Evolutionary conservation across 2,113 vertebrate genomes (phyloP).

Genomic region (Gulo gulo): DNA sequence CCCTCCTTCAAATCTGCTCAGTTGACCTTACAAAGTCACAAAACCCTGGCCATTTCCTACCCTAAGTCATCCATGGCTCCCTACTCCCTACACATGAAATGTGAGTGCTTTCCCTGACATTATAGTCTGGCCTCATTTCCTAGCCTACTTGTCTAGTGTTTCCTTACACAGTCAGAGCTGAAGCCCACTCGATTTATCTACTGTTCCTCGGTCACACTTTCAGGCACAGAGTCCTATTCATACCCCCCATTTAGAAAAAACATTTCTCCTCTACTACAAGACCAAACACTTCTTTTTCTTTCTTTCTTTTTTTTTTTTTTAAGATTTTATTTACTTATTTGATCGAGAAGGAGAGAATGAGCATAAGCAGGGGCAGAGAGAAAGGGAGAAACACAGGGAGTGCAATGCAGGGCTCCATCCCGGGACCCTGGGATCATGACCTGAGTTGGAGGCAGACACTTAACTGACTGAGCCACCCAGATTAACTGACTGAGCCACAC

Average conservation of each 20-base stretch:
- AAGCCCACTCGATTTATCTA: not conserved
- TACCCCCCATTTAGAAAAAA: not conserved
- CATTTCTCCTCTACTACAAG: not conserved
- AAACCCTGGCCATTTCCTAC: too few relatives aligned
- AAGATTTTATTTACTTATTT: too few relatives aligned
- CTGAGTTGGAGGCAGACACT: too few relatives aligned
- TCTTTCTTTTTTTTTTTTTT: too few relatives aligned
- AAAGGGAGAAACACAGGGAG: too few relatives aligned
- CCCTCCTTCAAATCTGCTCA: not conserved
- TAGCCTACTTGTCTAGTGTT: not conserved
- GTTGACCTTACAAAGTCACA: not conserved
- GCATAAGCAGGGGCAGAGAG: too few relatives aligned
- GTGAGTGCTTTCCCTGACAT: not conserved
- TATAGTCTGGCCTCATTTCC: not conserved
- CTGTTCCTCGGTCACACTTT: not conserved
- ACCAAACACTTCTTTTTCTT: not conserved
- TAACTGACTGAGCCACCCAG: too few relatives aligned
- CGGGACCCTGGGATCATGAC: too few relatives aligned
- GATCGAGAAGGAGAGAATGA: too few relatives aligned
- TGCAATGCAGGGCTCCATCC: too few relatives aligned
- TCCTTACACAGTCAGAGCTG: not conserved
- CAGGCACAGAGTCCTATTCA: not conserved
- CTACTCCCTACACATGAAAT: fast-evolving
- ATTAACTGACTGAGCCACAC: too few relatives aligned
- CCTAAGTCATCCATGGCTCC: not conserved